Evolutionary conservation across 2,888 invertebrate species (phyloP).

Genomic region (Belgica antarctica): DNA sequence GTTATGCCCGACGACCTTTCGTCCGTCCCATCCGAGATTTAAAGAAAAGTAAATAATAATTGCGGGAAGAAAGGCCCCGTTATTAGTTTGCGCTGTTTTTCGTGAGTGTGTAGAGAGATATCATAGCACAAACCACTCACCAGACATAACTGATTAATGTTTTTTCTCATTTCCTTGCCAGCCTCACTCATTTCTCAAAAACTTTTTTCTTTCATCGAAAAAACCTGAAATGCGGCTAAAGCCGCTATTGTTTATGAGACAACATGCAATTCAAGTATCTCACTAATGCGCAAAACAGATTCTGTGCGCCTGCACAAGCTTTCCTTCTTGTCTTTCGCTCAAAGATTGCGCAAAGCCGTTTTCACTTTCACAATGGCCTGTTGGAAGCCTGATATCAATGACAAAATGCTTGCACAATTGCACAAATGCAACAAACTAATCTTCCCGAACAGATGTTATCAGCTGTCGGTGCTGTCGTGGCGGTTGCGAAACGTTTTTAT

Average conservation of each 20-base stretch:
- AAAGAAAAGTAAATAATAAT: background rate
- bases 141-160: background rate
- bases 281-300: background rate
- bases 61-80: background rate
- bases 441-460: background rate
- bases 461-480: no score
- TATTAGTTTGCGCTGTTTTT: background rate
- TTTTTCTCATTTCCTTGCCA: background rate
- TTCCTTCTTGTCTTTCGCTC: background rate
- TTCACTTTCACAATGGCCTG: conserved; percentile 14
- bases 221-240: background rate
- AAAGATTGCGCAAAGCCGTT: background rate
- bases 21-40: background rate
- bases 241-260: background rate
- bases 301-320: background rate
- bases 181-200: background rate
- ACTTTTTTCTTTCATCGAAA: no score
- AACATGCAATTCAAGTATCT: background rate
- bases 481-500: no score
- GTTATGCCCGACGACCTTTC: background rate
- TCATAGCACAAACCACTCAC: background rate
- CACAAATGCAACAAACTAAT: background rate
- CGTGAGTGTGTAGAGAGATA: background rate
- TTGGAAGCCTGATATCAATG: background rate
- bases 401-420: background rate